Percentiles rank a stretch among this genome's conserved stretches.
Conservation (phyloP, 1,140 invertebrate genomes). For the Melitaea cinxia region DNA sequence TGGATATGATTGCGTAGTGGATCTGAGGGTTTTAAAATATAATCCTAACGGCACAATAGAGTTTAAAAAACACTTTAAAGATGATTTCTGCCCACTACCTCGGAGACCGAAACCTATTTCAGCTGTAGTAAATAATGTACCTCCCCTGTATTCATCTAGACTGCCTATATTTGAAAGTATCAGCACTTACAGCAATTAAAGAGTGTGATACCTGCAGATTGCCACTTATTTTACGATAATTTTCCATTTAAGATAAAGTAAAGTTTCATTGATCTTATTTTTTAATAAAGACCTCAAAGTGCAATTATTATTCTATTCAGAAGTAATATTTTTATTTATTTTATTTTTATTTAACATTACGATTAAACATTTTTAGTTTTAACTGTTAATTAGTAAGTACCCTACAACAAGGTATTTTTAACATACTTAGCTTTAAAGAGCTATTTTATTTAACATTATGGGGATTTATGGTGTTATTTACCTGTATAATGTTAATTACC, state of each 20-base stretch:
- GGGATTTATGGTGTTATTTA: neutral
- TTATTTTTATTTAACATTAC: neutral
- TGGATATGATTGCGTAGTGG: conserved; percentile 19
- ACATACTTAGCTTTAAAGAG: neutral
- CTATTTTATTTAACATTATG: neutral
- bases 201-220: conserved; percentile 37
- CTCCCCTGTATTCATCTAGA: conserved; percentile 18
- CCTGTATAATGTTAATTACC: neutral
- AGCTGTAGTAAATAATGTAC: neutral
- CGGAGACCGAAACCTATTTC: conserved; percentile 12
- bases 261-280: conserved; percentile 6
- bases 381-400: neutral
- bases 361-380: too few species aligned
- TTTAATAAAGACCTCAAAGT: neutral
- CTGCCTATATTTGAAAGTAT: conserved; percentile 40
- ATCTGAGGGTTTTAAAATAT: conserved; percentile 25
- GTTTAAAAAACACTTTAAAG: conserved; percentile 4
- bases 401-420: neutral
- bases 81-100: conserved; percentile 21
- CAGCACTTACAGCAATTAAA: conserved; percentile 45
- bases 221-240: conserved; percentile 35
- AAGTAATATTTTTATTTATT: neutral
- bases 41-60: conserved; percentile 36
- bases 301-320: neutral
- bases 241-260: conserved; percentile 17